A percentile compares a stretch with the other conserved stretches of the same genome.
Conservation (phyloP, 2,113 vertebrate species). For the Diphyllodes magnificus region DNA sequence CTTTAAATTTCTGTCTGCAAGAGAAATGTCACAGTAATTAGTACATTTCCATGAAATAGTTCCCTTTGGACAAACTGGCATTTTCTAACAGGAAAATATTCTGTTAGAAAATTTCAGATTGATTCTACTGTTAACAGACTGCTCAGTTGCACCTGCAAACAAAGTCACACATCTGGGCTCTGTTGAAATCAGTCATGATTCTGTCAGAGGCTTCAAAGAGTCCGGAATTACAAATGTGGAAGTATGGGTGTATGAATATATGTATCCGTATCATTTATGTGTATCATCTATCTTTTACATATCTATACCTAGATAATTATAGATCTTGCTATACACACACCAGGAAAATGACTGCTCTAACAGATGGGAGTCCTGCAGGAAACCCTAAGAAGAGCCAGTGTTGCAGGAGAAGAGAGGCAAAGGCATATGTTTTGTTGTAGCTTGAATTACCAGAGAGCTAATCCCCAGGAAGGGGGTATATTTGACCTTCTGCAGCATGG, state of each 20-base stretch:
- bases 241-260: neutral
- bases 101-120: neutral
- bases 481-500: constrained; percentile 44
- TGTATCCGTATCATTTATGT: neutral
- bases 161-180: neutral
- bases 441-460: constrained; percentile 43
- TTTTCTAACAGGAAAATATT: constrained; percentile 5
- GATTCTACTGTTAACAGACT: neutral
- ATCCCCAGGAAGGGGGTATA: constrained; percentile 32
- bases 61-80: constrained; percentile 15
- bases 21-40: constrained; percentile 12
- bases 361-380: constrained; percentile 62
- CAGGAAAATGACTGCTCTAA: constrained; percentile 42
- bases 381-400: constrained; percentile 47
- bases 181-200: neutral
- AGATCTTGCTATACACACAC: constrained; percentile 18
- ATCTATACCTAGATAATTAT: constrained; percentile 51
- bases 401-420: constrained; percentile 24
- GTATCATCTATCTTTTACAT: neutral
- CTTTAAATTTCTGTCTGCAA: constrained; percentile 1
- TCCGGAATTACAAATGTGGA: neutral
- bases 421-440: constrained; percentile 59
- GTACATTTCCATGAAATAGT: neutral
- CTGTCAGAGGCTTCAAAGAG: constrained; percentile 16
- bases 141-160: neutral